Evolutionary conservation across 2,888 invertebrate species (phyloP).

Genomic region (Athalia rosae): DNA sequence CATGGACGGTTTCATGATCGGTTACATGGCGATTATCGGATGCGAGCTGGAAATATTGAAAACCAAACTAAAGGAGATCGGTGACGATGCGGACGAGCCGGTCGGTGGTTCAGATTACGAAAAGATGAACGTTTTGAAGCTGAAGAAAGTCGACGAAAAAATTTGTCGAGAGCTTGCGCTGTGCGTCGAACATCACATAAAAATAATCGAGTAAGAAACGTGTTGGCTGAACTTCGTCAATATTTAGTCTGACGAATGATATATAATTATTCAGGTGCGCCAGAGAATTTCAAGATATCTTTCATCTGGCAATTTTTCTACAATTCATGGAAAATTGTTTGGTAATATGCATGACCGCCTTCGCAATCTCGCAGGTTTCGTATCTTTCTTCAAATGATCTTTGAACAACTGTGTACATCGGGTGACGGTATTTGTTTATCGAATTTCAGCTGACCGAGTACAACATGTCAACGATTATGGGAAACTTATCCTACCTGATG

Average conservation of each 20-base stretch:
- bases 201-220: slow-evolving; percentile 30
- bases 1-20: slow-evolving; percentile 24
- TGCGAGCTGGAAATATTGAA: slow-evolving; percentile 32
- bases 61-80: slow-evolving; percentile 16
- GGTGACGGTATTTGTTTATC: background rate
- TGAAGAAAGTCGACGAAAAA: background rate
- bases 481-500: background rate
- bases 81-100: background rate
- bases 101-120: background rate
- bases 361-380: slow-evolving; percentile 26
- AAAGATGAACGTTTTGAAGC: slow-evolving; percentile 11
- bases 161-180: slow-evolving; percentile 13
- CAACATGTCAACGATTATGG: slow-evolving; percentile 10
- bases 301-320: slow-evolving; percentile 21
- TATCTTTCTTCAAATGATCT: background rate
- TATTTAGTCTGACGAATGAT: background rate
- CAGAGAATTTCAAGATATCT: slow-evolving; percentile 18
- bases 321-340: slow-evolving; percentile 36
- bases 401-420: background rate
- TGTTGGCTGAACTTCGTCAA: background rate
- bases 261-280: slow-evolving; percentile 8
- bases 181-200: slow-evolving; percentile 26
- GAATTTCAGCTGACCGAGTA: slow-evolving; percentile 7
- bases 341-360: slow-evolving; percentile 30
- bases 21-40: slow-evolving; percentile 24